Percentiles rank a stretch among this genome's conserved stretches.
Evolutionary conservation across 1,140 invertebrate species (phyloP).

Genomic region (Metaphire vulgaris): DNA sequence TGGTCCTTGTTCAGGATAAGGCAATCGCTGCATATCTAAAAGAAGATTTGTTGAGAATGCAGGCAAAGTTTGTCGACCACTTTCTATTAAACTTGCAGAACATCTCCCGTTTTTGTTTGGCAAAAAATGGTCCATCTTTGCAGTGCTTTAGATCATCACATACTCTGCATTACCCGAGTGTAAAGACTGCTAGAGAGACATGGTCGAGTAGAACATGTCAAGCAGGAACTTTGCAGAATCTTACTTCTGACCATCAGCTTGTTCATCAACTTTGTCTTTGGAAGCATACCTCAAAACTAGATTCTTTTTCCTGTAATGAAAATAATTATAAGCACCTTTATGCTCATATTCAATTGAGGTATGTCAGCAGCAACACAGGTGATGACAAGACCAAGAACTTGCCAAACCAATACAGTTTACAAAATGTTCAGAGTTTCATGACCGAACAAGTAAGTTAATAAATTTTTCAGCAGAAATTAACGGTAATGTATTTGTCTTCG

Average conservation of each 20-base stretch:
- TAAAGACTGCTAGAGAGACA: too few relatives aligned
- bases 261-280: not conserved
- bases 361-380: not conserved
- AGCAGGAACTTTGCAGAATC: not conserved
- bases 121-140: not conserved
- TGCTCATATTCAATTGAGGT: too few relatives aligned
- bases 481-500: not conserved
- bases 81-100: not conserved
- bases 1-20: too few relatives aligned
- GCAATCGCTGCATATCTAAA: too few relatives aligned
- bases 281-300: not conserved
- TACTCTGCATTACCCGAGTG: not conserved
- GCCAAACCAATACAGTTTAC: not conserved
- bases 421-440: not conserved
- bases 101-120: not conserved
- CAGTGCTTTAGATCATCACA: not conserved
- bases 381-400: not conserved
- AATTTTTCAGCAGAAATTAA: not conserved
- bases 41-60: not conserved
- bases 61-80: not conserved
- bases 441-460: not conserved
- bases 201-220: not conserved
- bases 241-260: not conserved
- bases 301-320: not conserved
- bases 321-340: not conserved